These are phyloP conservation scores for Troides aeacus DNA, from an alignment of 2,888 invertebrate species.

Conservation along the genomic window DNA sequence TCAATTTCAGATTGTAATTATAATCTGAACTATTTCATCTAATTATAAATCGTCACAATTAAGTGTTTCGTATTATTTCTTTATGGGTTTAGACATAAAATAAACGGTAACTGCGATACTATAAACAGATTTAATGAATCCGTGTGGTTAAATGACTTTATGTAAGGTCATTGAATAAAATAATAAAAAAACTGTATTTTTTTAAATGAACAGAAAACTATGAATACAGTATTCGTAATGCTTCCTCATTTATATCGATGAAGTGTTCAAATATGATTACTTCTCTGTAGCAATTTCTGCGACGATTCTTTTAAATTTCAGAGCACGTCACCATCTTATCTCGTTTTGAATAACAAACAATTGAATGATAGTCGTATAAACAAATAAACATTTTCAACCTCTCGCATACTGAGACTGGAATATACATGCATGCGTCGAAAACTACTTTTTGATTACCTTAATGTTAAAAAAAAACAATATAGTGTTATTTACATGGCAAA, in stretches of 20 bases:
- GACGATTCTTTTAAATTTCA: slow-evolving; percentile 24
- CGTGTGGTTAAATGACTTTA: not conserved
- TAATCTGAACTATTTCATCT: not conserved
- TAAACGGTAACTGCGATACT: not conserved
- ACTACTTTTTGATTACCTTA: not conserved
- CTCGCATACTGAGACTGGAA: slow-evolving; percentile 12
- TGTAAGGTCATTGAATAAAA: not conserved
- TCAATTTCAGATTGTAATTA: not conserved
- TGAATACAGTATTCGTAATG: not conserved
- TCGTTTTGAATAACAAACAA: slow-evolving; percentile 29
- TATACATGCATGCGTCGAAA: not conserved
- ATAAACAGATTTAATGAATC: not conserved
- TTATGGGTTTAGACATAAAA: not conserved
- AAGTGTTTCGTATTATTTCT: not conserved
- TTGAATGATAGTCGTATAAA: slow-evolving; percentile 26
- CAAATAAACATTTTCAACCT: slow-evolving; percentile 23
- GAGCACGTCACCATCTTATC: slow-evolving; percentile 19
- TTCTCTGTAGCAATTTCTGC: slow-evolving; percentile 15
- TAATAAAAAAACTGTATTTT: not conserved
- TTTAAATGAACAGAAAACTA: not conserved
- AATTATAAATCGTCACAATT: not conserved
- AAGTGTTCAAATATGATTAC: slow-evolving; percentile 22
- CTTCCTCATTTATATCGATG: not conserved
- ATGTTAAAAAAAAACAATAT: not conserved
- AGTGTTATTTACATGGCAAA: not conserved